These are phyloP conservation scores for Tupaia chinensis DNA, from an alignment of 2,113 vertebrate genomes.

Conservation along the genomic window DNA sequence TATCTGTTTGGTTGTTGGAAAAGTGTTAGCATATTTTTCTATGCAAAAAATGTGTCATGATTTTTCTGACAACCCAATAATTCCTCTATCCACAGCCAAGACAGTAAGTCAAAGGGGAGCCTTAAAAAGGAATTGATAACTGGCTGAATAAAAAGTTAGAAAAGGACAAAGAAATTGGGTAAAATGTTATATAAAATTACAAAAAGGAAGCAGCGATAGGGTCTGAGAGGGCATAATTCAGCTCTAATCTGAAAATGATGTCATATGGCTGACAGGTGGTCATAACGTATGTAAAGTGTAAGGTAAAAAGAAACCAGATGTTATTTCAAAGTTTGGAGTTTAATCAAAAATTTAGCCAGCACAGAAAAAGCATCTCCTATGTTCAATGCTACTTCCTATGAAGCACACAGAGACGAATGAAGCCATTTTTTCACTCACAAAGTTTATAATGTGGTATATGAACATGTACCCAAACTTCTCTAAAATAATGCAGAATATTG, in stretches of 20 bases:
- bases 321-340: neutral
- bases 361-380: neutral
- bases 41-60: too few species aligned
- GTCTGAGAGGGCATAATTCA: neutral
- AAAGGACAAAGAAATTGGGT: neutral
- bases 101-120: neutral
- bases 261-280: neutral
- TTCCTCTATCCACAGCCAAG: neutral
- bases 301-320: neutral
- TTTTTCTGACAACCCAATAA: neutral
- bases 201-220: neutral
- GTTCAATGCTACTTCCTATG: neutral
- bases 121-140: neutral
- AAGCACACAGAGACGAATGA: neutral
- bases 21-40: too few species aligned
- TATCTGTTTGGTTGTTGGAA: neutral
- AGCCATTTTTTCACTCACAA: neutral
- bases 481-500: neutral
- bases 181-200: neutral
- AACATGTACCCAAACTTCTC: neutral
- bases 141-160: slow-evolving; percentile 3
- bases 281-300: neutral
- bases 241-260: neutral
- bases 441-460: neutral
- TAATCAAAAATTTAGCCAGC: neutral